Conservation (phyloP, 2,113 vertebrate species). For the Tupaia chinensis region DNA sequence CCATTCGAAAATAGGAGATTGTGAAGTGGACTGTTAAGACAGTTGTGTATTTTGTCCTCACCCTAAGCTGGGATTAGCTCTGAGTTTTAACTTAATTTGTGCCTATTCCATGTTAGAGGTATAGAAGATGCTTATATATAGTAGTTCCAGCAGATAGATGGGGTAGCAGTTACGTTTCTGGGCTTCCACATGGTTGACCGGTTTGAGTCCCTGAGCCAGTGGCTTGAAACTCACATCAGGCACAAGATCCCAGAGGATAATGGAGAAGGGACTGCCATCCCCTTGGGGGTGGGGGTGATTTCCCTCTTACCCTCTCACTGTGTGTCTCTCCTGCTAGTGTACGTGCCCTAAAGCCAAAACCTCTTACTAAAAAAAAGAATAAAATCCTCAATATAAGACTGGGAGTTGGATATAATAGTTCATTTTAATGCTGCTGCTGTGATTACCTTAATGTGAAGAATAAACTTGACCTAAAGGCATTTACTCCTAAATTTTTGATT, state of each 20-base stretch:
- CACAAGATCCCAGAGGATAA: too few relatives aligned
- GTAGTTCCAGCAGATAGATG: not conserved
- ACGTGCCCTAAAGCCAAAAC: too few relatives aligned
- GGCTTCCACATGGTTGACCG: too few relatives aligned
- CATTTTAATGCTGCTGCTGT: conserved; percentile 14
- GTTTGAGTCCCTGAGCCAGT: too few relatives aligned
- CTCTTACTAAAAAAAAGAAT: not conserved
- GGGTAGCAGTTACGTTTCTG: too few relatives aligned
- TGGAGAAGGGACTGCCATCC: too few relatives aligned
- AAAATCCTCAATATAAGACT: not conserved
- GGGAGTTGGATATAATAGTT: not conserved
- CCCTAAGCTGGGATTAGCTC: not conserved
- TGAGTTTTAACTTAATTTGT: not conserved
- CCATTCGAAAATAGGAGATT: conserved; percentile 25
- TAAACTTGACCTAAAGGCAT: not conserved
- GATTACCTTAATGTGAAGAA: conserved; percentile 1
- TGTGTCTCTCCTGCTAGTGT: too few relatives aligned
- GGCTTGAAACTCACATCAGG: too few relatives aligned
- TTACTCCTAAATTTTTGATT: not conserved
- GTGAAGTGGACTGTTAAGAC: not conserved
- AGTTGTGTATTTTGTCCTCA: conserved; percentile 35
- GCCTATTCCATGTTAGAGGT: not conserved
- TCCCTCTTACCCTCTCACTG: too few relatives aligned
- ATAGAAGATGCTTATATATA: not conserved
- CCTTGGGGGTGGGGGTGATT: too few relatives aligned